A percentile compares a stretch with the other conserved stretches of the same genome.
phyloP scores from a whole-genome alignment of 2,113 vertebrate genomes.

The Thalassoma bifasciatum region DNA sequence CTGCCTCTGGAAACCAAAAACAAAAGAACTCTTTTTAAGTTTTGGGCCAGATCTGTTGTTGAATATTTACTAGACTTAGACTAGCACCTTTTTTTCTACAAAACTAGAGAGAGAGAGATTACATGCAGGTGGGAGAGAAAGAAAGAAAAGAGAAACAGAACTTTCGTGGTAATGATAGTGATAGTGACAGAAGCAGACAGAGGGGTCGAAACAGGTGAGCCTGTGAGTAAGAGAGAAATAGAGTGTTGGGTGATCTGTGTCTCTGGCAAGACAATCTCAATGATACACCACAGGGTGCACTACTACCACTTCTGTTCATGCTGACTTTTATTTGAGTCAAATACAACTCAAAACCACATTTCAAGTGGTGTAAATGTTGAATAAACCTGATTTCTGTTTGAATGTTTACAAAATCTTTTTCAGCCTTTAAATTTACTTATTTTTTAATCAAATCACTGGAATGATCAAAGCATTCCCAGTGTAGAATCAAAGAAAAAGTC shows the following conservation, averaged over 20 bases:
- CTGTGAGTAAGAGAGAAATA: conserved; percentile 13
- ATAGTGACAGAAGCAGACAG: conserved; percentile 17
- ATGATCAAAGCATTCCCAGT: too few relatives aligned
- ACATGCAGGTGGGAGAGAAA: background rate
- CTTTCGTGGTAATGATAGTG: background rate
- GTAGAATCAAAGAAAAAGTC: too few relatives aligned
- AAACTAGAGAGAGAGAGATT: background rate
- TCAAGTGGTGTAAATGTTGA: too few relatives aligned
- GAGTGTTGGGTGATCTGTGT: conserved; percentile 16
- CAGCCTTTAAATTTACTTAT: too few relatives aligned
- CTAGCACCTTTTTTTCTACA: background rate
- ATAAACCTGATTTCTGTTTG: too few relatives aligned
- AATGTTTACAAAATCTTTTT: too few relatives aligned
- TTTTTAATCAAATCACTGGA: too few relatives aligned
- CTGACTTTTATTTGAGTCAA: background rate
- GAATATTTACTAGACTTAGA: background rate
- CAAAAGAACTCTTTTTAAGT: too few relatives aligned
- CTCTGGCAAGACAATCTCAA: background rate
- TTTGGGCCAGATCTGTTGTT: background rate
- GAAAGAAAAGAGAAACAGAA: background rate
- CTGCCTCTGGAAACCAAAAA: background rate
- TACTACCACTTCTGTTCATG: background rate
- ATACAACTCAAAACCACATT: background rate
- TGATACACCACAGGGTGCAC: background rate
- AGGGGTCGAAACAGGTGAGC: conserved; percentile 9